Base-by-base conservation (phyloP, 2,888 invertebrate genomes). In the Morpho achilles region DNA sequence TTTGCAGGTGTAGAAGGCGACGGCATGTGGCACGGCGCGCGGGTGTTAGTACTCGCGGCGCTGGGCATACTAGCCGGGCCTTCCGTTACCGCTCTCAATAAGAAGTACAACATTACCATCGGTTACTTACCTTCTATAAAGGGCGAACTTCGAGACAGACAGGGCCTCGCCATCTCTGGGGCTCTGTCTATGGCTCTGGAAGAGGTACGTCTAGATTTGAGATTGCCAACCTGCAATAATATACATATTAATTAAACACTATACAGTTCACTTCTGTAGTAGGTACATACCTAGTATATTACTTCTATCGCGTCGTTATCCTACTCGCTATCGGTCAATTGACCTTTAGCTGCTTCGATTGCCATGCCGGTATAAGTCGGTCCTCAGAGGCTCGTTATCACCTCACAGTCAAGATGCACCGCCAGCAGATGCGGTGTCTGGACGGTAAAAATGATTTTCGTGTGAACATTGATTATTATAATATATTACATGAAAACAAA, bases 151-250 rank as follows among this genome's bases (percentile, higher is more conserved):
- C 94, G 94, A 73, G 95, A 95, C 79, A 93, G 96, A 65, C 96
- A 96, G 85, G 98, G 97, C 22, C 92, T 97, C 72, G 93, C 95
- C 66, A 95, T 97, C 74, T 97, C 97, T 55, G 98, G 98, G 59
- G 98, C 98, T 56, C 93, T 98, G 68, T 93, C 96, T 50, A 94
- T 96, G 93, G 98, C 98, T 55, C 92, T 98, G 59, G 94, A 97
- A 70, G 93, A 96, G 92, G 96, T 97, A 75, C 71, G 68, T 69
- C n/a, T 8, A 40, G 8, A 22, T 42, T 43, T 16, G 2, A 1
- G 40, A 16, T 16, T 16, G 16, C 16, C 16, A 16, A 16, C 16
- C 16, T 1, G 16, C 16, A 16, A 16, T 16, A 16, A 16, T 16
- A 16, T 16, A 16, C 16, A 16, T 16, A 16, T 16, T 16, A 16